phyloP scores from a whole-genome alignment of 2,888 invertebrate species.

The Acanthoscelides obtectus region DNA sequence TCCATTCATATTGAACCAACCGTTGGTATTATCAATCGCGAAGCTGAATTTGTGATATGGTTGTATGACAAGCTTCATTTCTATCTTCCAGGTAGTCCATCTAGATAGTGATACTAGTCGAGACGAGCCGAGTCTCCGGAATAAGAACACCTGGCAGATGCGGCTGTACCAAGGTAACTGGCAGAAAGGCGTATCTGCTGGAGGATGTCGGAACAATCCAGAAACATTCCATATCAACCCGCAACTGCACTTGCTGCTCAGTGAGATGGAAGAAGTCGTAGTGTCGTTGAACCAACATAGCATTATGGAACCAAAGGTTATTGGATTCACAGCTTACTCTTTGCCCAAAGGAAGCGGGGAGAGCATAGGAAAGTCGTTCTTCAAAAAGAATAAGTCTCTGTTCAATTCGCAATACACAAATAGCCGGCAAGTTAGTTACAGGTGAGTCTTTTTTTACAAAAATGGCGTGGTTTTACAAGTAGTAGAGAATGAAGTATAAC shows the following conservation, averaged over 20 bases:
- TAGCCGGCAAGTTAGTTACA: conserved; percentile 70
- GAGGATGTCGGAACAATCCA: conserved; percentile 85
- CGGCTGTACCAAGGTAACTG: conserved; percentile 81
- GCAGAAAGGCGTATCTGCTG: conserved; percentile 75
- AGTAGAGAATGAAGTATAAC: too few species aligned
- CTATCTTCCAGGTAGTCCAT: conserved; percentile 47
- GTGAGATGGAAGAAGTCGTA: conserved; percentile 77
- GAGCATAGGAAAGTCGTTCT: conserved; percentile 73
- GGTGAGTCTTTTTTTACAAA: too few species aligned
- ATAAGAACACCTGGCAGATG: conserved; percentile 83
- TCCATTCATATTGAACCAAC: too few species aligned
- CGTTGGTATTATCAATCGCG: too few species aligned
- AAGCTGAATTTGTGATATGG: too few species aligned
- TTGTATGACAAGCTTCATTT: too few species aligned
- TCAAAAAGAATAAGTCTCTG: conserved; percentile 79
- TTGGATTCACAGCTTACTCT: conserved; percentile 84
- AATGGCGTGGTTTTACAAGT: too few species aligned
- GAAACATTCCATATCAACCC: conserved; percentile 93
- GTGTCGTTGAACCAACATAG: conserved; percentile 86
- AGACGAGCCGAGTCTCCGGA: conserved; percentile 74
- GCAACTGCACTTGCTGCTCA: conserved; percentile 74
- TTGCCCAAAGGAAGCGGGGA: conserved; percentile 67
- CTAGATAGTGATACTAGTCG: conserved; percentile 81
- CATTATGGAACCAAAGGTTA: conserved; percentile 88
- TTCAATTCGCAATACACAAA: conserved; percentile 90